These are phyloP conservation scores for Spodoptera exigua DNA, from an alignment of 2,888 invertebrate genomes.

Conservation along the genomic window DNA sequence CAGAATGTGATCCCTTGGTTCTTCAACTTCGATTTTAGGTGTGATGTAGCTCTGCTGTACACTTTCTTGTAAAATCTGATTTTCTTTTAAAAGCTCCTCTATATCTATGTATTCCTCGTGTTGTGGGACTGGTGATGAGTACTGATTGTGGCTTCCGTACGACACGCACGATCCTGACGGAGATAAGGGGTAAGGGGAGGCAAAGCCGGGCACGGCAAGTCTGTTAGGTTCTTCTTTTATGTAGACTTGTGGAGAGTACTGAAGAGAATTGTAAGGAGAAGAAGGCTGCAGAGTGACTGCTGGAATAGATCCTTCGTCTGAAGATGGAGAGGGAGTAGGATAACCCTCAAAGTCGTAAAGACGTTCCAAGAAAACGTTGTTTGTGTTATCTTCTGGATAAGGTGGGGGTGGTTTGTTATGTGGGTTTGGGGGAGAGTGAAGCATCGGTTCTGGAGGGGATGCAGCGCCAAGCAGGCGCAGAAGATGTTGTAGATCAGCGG, in stretches of 20 bases:
- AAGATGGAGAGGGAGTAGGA: slow-evolving; percentile 85
- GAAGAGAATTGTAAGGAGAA: slow-evolving; percentile 85
- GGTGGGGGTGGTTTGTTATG: slow-evolving; percentile 84
- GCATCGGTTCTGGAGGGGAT: slow-evolving; percentile 85
- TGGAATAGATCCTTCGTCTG: slow-evolving; percentile 89
- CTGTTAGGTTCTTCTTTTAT: slow-evolving; percentile 89
- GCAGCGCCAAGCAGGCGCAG: slow-evolving; percentile 85
- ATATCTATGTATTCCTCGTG: slow-evolving; percentile 91
- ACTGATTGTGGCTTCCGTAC: slow-evolving; percentile 89
- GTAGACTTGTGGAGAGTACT: slow-evolving; percentile 74
- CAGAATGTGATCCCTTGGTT: slow-evolving; percentile 92
- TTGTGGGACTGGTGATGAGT: slow-evolving; percentile 87
- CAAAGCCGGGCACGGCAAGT: slow-evolving; percentile 85
- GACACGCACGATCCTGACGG: slow-evolving; percentile 89
- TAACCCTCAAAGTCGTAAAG: slow-evolving; percentile 87
- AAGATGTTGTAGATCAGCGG: slow-evolving; percentile 85
- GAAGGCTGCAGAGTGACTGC: slow-evolving; percentile 89
- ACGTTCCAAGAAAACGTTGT: slow-evolving; percentile 79
- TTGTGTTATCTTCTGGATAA: slow-evolving; percentile 78
- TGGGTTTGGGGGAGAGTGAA: slow-evolving; percentile 83
- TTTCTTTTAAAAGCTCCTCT: slow-evolving; percentile 89
- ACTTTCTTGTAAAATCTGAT: slow-evolving; percentile 86
- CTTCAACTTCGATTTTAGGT: slow-evolving; percentile 89
- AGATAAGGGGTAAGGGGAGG: slow-evolving; percentile 88
- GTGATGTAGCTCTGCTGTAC: slow-evolving; percentile 80